Evolutionary conservation across 2,888 invertebrate genomes (phyloP), one percentile per base, ranked within the genome.

Genomic region (Altica lythri): DNA sequence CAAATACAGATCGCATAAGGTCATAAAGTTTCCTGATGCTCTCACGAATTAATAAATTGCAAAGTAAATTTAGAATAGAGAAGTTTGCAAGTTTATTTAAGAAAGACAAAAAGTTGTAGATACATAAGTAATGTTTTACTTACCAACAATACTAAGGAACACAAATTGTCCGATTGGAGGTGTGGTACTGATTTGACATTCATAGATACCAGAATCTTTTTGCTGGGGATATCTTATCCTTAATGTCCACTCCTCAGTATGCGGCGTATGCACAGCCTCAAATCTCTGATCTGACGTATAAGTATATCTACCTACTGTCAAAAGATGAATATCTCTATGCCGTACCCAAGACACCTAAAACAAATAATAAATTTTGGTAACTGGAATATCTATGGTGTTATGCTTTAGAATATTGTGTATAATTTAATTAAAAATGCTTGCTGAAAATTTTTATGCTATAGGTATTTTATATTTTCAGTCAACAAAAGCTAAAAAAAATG

Each of bases 171-270:
- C 91, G 43, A 90, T 86, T 53, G 92, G 92, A 44, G 92, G 92
- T 59, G 92, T 92, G 45, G 92, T 92, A 65, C 90, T 91, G 74
- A 93, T 91, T 80, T 93, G 93, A 75, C 92, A 93, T 80, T 93
- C 92, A 77, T 93, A 93, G 68, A 89, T 83, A 29, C 89, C 89
- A 1, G 86, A 83, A 72, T 89, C 89, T 69, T 86, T 85, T 57
- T 83, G 80, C 73, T 88, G 88, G 4, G 88, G 85, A 74, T 87
- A 88, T 57, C 86, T 81, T 74, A 88, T 88, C 70, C 87, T 84
- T 53, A 92, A 78, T 44, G 89, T 88, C 92, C 92, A 92, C 75
- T 92, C 91, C 75, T 92, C 92, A 47, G 90, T 88, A 72, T 91
- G 90, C 1, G 91, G 91, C 54, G 86, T 86, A 77, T 93, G 91